Base-by-base conservation (phyloP, 2,113 vertebrate genomes). In the Sarotherodon lohbergeri region DNA sequence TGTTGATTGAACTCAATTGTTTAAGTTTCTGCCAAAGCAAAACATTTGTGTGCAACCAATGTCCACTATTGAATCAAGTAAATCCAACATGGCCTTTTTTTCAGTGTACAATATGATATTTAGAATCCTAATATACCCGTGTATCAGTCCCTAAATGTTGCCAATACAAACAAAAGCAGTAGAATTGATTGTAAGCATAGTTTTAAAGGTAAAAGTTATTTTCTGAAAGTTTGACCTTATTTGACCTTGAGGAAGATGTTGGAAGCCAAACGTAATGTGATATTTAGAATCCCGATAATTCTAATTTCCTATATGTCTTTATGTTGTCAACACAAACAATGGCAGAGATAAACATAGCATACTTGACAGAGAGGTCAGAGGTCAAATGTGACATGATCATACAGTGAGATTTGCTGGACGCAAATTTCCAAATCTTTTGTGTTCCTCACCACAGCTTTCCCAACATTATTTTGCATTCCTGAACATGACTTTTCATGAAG, bases 241-340 rank as follows among this genome's bases (percentile, higher is more conserved):
- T 59, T 59, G 55, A 57, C 13, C 56, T 57, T 0, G 14, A 59
- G 27, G 56, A 59, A 9, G 27, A 59, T 32, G 27, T 59, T 59
- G 27, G 56, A 59, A 59, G 3, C 56, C 56, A 59, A 32, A 32
- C 3, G 14, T 59, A 59, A 59, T 59, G 16, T 32, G 56, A 59
- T 59, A 2, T 59, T 1, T 59, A 59, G 56, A 1, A 59, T 32
- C 27, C 0, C 56, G 3, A 4, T 32, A 59, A 27, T 27, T 59
- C 56, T 32, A 5, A 59, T 32, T 61, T 14, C 14, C 57, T 0
- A 61, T 61, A 61, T 61, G 57, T 61, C 27, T 17, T 32, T 1
- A 61, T 61, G 57, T 32, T 61, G 57, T 61, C 57, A 61, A 0
- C 32, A 0, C 8, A 61, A 61, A 59, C 27, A 59, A 59, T 3